Evolutionary conservation across 2,888 invertebrate species (phyloP).

Genomic region (Pristionchus entomophagus): DNA sequence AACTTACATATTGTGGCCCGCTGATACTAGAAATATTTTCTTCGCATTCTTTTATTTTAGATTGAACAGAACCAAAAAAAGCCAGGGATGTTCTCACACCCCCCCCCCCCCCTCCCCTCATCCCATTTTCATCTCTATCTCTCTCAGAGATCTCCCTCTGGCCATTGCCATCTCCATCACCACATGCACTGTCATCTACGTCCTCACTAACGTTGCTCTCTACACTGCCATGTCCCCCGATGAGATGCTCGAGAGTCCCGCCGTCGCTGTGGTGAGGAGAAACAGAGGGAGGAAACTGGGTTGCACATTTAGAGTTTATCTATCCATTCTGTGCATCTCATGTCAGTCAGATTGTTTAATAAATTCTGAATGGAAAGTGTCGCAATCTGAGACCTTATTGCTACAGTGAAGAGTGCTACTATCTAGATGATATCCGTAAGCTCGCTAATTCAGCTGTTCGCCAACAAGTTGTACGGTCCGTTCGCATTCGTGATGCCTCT

Average conservation of each 20-base stretch:
- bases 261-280: conserved; percentile 93
- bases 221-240: conserved; percentile 94
- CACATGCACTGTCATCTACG: conserved; percentile 94
- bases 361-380: no score
- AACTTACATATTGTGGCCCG: no score
- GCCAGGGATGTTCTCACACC: no score
- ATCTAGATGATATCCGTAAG: not conserved
- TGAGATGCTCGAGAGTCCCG: conserved; percentile 93
- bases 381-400: no score
- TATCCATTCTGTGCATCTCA: no score
- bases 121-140: not conserved
- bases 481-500: conserved; percentile 94
- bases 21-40: no score
- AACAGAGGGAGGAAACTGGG: no score
- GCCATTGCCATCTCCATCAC: conserved; percentile 96
- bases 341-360: no score
- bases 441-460: conserved; percentile 69
- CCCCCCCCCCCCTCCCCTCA: not conserved
- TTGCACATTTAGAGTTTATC: not conserved
- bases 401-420: not conserved
- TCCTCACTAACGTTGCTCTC: conserved; percentile 94
- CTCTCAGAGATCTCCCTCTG: conserved; percentile 86
- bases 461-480: conserved; percentile 85
- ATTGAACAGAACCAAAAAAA: no score
- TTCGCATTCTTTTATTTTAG: no score